Percentiles rank a stretch among this genome's conserved stretches.
phyloP scores from a whole-genome alignment of 1,140 invertebrate genomes.

The Paramacrobiotus metropolitanus region DNA sequence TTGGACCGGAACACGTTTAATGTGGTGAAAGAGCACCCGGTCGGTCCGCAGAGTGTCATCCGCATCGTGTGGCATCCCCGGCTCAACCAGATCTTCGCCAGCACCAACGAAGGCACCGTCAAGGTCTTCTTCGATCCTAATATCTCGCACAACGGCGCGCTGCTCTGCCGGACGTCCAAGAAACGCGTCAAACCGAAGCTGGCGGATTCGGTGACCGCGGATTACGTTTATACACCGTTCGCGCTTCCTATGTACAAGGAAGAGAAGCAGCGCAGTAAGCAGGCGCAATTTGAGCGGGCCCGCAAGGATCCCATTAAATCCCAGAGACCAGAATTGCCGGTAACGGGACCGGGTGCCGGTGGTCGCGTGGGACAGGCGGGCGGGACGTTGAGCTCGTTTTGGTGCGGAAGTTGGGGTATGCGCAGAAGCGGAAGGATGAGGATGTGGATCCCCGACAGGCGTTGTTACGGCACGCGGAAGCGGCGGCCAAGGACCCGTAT shows the following conservation, averaged over 20 bases:
- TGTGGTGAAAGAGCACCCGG: constrained; percentile 35
- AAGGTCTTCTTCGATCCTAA: constrained; percentile 7
- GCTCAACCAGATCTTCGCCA: constrained; percentile 81
- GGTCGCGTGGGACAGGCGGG: constrained; percentile 84
- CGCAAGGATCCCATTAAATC: constrained; percentile 76
- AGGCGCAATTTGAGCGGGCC: constrained; percentile 75
- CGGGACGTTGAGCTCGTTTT: constrained; percentile 90
- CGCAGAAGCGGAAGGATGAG: constrained; percentile 64
- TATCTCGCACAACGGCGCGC: constrained; percentile 14
- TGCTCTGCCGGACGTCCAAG: constrained; percentile 7
- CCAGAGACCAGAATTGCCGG: constrained; percentile 68
- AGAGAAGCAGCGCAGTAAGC: constrained; percentile 61
- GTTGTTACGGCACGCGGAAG: constrained; percentile 86
- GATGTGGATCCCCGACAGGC: constrained; percentile 89
- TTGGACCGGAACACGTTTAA: constrained; percentile 55
- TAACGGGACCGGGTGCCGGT: constrained; percentile 47
- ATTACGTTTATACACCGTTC: constrained; percentile 34
- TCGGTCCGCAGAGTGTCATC: constrained; percentile 42
- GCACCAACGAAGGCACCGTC: constrained; percentile 18
- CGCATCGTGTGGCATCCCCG: constrained; percentile 85
- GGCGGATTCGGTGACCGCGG: not conserved
- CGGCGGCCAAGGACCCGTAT: constrained; percentile 85
- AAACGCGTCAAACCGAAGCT: not conserved
- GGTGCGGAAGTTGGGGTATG: constrained; percentile 73
- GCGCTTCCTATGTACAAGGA: constrained; percentile 83